Evolutionary conservation across 2,797 vertebrate species (phyloP).

Genomic region (Lates japonicus): DNA sequence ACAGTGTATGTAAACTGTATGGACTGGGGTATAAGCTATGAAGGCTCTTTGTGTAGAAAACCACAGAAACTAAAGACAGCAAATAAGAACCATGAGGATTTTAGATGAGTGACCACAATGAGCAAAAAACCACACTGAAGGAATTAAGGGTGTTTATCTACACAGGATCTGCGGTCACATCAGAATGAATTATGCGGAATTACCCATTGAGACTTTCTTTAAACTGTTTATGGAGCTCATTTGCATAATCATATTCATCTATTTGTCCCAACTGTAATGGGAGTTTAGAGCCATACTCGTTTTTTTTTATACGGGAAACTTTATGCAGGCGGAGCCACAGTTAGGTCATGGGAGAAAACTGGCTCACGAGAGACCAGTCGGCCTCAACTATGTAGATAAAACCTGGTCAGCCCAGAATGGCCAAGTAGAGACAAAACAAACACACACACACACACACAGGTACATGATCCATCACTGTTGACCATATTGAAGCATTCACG

Average conservation of each 20-base stretch:
- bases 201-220: slow-evolving; percentile 33
- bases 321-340: slow-evolving; percentile 59
- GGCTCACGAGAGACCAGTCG: slow-evolving; percentile 83
- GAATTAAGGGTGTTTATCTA: slow-evolving; percentile 59
- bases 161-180: slow-evolving; percentile 54
- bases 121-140: slow-evolving; percentile 55
- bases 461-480: no score
- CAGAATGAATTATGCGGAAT: slow-evolving; percentile 16
- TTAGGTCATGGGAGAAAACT: slow-evolving; percentile 79
- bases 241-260: slow-evolving; percentile 57
- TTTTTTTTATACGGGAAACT: slow-evolving; percentile 28
- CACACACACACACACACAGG: slow-evolving; percentile 30
- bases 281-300: slow-evolving; percentile 30
- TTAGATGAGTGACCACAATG: slow-evolving; percentile 56
- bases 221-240: slow-evolving; percentile 55
- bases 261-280: slow-evolving; percentile 56
- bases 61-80: slow-evolving; percentile 53
- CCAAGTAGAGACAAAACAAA: slow-evolving; percentile 76
- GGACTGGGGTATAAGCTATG: slow-evolving; percentile 28
- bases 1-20: slow-evolving; percentile 56
- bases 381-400: slow-evolving; percentile 87
- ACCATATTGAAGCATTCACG: slow-evolving; percentile 78
- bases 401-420: slow-evolving; percentile 70
- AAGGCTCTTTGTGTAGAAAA: slow-evolving; percentile 49
- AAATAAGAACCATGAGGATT: slow-evolving; percentile 56